A percentile compares a stretch with the other conserved stretches of the same genome.
phyloP scores from a whole-genome alignment of 2,888 invertebrate species.

The Sepiola atlantica region DNA sequence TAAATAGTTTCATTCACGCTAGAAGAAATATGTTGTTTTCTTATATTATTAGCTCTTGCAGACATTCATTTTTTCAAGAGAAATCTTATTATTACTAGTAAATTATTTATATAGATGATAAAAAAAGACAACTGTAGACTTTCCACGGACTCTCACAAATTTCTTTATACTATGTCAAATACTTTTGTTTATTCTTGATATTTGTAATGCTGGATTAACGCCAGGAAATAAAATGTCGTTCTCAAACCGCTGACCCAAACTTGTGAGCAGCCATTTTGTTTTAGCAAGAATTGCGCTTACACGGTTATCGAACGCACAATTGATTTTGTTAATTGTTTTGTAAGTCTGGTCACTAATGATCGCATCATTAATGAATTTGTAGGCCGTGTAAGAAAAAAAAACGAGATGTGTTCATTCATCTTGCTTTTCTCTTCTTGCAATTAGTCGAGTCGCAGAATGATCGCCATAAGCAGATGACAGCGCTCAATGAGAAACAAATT shows the following conservation, averaged over 20 bases:
- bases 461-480: not conserved
- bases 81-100: not conserved
- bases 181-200: not conserved
- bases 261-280: not conserved
- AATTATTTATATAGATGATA: not conserved
- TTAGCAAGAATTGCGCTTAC: not conserved
- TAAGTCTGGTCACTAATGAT: constrained; percentile 32
- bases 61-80: not conserved
- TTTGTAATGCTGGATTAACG: not conserved
- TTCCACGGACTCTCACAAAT: too few species aligned
- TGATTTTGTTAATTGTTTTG: not conserved
- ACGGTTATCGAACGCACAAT: not conserved
- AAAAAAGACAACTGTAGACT: not conserved
- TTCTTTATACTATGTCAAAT: not conserved
- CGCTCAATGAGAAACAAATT: constrained; percentile 7
- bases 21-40: not conserved
- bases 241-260: not conserved
- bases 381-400: not conserved
- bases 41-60: not conserved
- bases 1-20: too few species aligned
- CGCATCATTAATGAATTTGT: not conserved
- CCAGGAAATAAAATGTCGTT: not conserved
- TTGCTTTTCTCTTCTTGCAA: not conserved
- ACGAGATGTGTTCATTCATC: not conserved
- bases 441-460: not conserved